phyloP scores from a whole-genome alignment of 2,888 invertebrate species.

The Agonopterix subpropinquella region DNA sequence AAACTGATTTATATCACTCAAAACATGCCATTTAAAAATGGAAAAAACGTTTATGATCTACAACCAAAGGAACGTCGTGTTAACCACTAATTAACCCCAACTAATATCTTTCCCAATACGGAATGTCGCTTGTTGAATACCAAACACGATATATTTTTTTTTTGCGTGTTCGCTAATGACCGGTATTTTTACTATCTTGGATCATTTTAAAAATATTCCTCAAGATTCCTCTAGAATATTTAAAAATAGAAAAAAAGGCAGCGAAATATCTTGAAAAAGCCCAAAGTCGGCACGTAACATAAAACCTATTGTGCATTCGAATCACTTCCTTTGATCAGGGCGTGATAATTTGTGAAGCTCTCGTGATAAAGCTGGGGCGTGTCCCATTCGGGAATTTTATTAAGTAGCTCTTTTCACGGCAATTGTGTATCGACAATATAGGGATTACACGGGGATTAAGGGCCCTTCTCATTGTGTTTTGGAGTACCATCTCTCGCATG shows the following conservation, averaged over 20 bases:
- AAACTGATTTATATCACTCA: conserved; percentile 59
- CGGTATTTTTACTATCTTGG: too few species aligned
- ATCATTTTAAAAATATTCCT: too few species aligned
- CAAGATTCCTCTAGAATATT: too few species aligned
- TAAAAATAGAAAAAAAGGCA: too few species aligned
- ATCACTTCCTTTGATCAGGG: conserved; percentile 56
- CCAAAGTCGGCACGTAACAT: conserved; percentile 32
- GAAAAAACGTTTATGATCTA: conserved; percentile 24
- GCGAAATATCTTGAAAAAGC: background rate
- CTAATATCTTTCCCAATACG: conserved; percentile 38
- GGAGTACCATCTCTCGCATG: conserved; percentile 18
- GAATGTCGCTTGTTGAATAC: conserved; percentile 41
- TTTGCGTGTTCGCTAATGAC: conserved; percentile 9
- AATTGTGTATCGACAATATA: conserved; percentile 61
- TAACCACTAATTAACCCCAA: conserved; percentile 60
- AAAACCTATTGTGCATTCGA: conserved; percentile 50
- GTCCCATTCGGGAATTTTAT: conserved; percentile 28
- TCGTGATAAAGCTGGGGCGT: conserved; percentile 27
- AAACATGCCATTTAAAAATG: conserved; percentile 31
- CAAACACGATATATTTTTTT: conserved; percentile 24
- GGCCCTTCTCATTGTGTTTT: conserved; percentile 38
- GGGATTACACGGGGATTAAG: conserved; percentile 56
- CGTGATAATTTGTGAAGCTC: conserved; percentile 51
- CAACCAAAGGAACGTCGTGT: conserved; percentile 30
- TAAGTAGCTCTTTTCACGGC: conserved; percentile 66